Evolutionary conservation across 2,113 vertebrate species (phyloP).

Genomic region (Eudorcas thomsonii): DNA sequence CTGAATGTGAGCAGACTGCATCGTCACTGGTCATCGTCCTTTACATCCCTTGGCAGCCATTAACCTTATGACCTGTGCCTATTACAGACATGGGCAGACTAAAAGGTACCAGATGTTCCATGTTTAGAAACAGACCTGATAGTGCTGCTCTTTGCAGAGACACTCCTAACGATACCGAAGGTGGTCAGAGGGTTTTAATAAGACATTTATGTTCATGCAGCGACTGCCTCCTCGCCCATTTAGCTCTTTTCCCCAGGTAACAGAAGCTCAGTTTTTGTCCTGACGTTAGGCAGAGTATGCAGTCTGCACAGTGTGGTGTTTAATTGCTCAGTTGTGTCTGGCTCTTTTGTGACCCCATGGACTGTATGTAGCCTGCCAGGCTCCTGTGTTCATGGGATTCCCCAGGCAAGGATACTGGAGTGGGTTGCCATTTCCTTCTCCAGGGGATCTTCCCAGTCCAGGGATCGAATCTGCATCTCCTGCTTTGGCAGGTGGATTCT

Average conservation of each 20-base stretch:
- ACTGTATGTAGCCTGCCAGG: background rate
- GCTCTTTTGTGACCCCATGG: background rate
- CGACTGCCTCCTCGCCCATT: background rate
- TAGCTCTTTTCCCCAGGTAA: background rate
- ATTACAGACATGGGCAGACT: background rate
- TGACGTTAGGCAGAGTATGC: too few relatives aligned
- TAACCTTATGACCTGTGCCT: background rate
- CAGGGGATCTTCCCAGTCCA: background rate
- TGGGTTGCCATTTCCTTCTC: background rate
- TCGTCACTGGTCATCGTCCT: too few relatives aligned
- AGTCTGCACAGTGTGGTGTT: background rate
- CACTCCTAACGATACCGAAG: background rate
- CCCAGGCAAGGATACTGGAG: background rate
- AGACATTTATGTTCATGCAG: background rate
- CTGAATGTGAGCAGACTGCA: too few relatives aligned
- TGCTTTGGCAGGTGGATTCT: background rate
- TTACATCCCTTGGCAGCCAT: background rate
- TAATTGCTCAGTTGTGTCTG: background rate
- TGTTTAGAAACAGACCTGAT: background rate
- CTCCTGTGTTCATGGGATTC: background rate
- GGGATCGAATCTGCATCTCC: background rate
- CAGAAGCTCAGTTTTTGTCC: background rate
- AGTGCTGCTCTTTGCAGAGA: background rate
- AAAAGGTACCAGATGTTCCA: background rate
- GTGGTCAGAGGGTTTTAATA: background rate